phyloP scores from a whole-genome alignment of 2,113 vertebrate species.

The Spermophilus dauricus region DNA sequence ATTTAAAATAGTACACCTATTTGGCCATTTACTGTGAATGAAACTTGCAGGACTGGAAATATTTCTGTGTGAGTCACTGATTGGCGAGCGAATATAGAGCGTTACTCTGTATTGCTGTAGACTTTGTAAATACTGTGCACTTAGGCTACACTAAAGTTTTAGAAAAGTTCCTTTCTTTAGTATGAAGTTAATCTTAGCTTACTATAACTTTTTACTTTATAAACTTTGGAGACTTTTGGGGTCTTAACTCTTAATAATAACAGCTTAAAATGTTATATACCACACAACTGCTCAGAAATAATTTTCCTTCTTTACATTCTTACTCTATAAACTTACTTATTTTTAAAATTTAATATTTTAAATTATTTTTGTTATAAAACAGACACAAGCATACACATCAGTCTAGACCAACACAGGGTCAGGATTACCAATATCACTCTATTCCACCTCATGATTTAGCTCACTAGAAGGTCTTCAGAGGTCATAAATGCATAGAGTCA shows the following conservation, averaged over 20 bases:
- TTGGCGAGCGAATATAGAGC: fast-evolving
- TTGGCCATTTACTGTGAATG: not conserved
- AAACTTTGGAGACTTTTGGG: not conserved
- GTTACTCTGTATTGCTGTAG: not conserved
- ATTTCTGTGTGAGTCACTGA: not conserved
- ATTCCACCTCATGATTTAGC: not conserved
- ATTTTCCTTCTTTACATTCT: not conserved
- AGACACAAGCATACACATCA: not conserved
- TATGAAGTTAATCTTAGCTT: not conserved
- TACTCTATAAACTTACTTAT: not conserved
- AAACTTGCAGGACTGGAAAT: not conserved
- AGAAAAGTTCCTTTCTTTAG: not conserved
- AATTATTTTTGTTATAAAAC: not conserved
- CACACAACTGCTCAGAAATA: not conserved
- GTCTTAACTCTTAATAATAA: not conserved
- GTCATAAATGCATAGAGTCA: not conserved
- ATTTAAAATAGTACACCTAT: not conserved
- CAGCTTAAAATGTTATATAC: not conserved
- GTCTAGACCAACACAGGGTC: no score
- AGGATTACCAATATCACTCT: not conserved
- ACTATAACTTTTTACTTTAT: not conserved
- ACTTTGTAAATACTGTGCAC: not conserved
- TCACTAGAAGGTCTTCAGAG: not conserved
- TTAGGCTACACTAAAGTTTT: not conserved
- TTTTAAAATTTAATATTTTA: not conserved